A percentile compares a stretch with the other conserved stretches of the same genome.
Conservation (phyloP, 2,797 vertebrate species). For the Cichlasoma orientale region DNA sequence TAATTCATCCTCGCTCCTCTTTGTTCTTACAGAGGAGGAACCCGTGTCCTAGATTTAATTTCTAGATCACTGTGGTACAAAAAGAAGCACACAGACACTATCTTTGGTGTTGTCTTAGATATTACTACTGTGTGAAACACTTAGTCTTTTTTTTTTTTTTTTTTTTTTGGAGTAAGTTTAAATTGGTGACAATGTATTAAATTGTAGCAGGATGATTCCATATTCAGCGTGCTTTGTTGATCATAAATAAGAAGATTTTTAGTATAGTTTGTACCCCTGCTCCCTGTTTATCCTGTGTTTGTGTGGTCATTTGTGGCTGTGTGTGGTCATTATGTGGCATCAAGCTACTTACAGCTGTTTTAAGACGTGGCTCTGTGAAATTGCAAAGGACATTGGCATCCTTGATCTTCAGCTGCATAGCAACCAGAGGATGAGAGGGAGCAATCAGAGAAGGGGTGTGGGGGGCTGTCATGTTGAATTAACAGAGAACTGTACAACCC, state of each 20-base stretch:
- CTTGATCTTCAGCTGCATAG: conserved; percentile 67
- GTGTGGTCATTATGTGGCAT: conserved; percentile 25
- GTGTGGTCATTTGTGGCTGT: conserved; percentile 27
- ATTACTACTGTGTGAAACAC: neutral
- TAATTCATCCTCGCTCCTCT: neutral
- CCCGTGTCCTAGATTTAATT: conserved; percentile 7
- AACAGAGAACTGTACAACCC: conserved; percentile 56
- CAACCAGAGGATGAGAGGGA: conserved; percentile 57
- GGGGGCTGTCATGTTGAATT: conserved; percentile 73
- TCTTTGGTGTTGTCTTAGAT: neutral
- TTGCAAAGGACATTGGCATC: conserved; percentile 52
- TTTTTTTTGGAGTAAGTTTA: neutral
- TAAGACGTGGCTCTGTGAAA: conserved; percentile 56
- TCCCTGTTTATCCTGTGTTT: neutral
- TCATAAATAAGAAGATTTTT: neutral
- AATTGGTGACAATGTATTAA: neutral
- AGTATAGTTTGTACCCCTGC: neutral
- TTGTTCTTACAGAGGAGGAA: neutral
- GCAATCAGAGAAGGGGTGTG: conserved; percentile 54
- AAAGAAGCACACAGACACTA: neutral
- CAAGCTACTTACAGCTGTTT: conserved; percentile 38
- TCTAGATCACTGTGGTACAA: neutral
- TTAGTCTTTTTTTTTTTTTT: neutral
- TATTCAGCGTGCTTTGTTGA: neutral
- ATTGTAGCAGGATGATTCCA: neutral